These are phyloP conservation scores for Laterallus jamaicensis DNA, from an alignment of 2,113 vertebrate genomes.

Conservation along the genomic window DNA sequence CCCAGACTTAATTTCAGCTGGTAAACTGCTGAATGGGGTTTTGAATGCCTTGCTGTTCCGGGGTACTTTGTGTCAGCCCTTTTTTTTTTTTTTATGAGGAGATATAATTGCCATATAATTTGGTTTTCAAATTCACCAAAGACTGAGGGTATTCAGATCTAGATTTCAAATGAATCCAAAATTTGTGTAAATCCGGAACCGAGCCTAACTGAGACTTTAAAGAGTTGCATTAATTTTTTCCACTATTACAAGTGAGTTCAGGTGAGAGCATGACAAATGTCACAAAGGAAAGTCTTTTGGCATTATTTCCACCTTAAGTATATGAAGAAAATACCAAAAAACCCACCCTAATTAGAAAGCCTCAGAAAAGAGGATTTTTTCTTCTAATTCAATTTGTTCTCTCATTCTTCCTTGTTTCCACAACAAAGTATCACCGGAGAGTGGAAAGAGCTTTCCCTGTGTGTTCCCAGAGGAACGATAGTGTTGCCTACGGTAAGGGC, in stretches of 20 bases:
- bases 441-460: neutral
- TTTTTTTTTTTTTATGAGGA: neutral
- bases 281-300: neutral
- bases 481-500: constrained; percentile 1
- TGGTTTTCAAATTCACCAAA: neutral
- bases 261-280: neutral
- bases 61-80: neutral
- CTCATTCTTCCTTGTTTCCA: neutral
- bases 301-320: neutral
- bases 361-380: neutral
- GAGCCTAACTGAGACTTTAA: neutral
- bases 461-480: neutral
- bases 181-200: neutral
- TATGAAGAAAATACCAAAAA: neutral
- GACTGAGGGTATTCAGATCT: too few relatives aligned
- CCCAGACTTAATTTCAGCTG: neutral
- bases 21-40: neutral
- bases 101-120: neutral
- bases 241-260: neutral
- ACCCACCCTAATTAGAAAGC: neutral
- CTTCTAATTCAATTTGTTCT: neutral
- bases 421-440: neutral
- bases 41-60: neutral
- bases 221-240: neutral
- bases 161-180: neutral